These are phyloP conservation scores for Tachina grossa DNA, from an alignment of 2,888 invertebrate species.

Conservation along the genomic window DNA sequence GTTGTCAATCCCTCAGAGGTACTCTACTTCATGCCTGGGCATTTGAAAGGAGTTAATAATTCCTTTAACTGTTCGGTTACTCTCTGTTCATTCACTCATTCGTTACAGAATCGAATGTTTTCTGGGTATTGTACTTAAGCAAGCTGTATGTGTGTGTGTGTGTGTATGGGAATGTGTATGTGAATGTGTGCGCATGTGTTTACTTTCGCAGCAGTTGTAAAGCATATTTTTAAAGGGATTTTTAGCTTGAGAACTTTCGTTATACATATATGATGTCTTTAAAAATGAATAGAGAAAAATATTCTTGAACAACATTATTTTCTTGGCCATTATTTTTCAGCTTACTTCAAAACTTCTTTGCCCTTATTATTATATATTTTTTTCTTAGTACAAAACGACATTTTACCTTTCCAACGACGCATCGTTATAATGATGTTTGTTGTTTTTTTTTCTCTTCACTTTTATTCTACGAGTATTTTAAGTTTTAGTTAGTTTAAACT, in stretches of 20 bases:
- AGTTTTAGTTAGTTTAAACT: conserved; percentile 11
- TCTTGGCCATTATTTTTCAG: conserved; percentile 22
- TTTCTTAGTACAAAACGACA: background rate
- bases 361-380: background rate
- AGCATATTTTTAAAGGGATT: conserved; percentile 22
- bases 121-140: no score
- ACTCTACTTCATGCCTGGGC: no score
- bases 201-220: background rate
- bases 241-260: conserved; percentile 25
- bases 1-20: no score
- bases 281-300: background rate
- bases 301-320: background rate
- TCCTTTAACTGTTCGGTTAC: no score
- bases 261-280: conserved; percentile 40
- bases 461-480: background rate
- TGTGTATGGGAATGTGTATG: no score
- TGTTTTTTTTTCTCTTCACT: background rate
- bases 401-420: conserved; percentile 12
- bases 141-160: no score
- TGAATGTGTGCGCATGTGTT: background rate
- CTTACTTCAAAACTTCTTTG: conserved; percentile 9
- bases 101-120: no score
- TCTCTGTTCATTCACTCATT: no score
- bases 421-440: background rate
- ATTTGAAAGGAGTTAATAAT: no score